Evolutionary conservation across 2,888 invertebrate species (phyloP), one percentile per base, ranked within the genome.

Genomic region (Falcaria lacertinaria): DNA sequence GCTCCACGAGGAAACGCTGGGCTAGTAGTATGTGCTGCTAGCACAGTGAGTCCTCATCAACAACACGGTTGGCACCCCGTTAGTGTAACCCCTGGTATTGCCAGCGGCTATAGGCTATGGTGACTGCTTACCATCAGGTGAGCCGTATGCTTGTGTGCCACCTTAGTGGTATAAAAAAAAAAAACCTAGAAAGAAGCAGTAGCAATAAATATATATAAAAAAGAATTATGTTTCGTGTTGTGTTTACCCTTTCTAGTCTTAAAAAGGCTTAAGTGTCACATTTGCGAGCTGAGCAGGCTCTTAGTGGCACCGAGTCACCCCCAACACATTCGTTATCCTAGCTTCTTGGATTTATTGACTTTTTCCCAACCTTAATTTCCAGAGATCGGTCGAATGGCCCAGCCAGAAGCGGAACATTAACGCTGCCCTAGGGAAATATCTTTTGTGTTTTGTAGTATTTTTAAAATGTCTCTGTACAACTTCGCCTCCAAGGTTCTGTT

Each of bases 381-480:
- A 79, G 79, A 86, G 86, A 86, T 86, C 83, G 81, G 83, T 85
- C 83, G 79, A 87, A 85, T 81, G 80, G 83, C 80, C 75, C 71
- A 78, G 77, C 83, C 63, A 73, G 78, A 71, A 81, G 77, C 82
- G 85, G 81, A 80, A 84, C 85, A 79, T 83, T 85, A 84, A 87
- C 74, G 84, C 74, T 59, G 62, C 86, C 80, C 84, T 48, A 56
- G 87, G 87, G 87, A 87, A 87, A 87, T 87, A 83, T 78, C 79
- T 70, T 75, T 80, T 75, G 71, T 79, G 67, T 76, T 77, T 80
- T 76, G 76, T 79, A 75, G 74, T 79, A 76, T 77, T 83, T 77
- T 80, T 77, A 74, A 78, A 80, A 78, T 74, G 74, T 74, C 79
- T 66, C 61, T 22, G 32, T 33, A 28, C 13, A 16, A 48, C 49